These are phyloP conservation scores for Zophobas atratus DNA, from an alignment of 1,140 invertebrate species.

Conservation along the genomic window DNA sequence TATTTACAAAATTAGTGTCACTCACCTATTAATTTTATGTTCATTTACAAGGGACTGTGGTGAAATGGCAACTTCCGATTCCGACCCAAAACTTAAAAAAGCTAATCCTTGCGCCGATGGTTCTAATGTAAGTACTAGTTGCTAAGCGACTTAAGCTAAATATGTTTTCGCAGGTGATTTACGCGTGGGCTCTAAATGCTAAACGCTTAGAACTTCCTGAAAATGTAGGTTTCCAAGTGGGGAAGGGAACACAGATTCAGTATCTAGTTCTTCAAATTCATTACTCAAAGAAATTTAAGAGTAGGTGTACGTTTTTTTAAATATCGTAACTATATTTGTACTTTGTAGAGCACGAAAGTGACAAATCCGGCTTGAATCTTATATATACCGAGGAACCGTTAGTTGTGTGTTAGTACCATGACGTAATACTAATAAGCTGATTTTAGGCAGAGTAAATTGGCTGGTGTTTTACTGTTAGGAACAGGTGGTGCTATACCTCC, in stretches of 20 bases:
- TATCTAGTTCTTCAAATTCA: constrained; percentile 95
- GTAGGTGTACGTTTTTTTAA: constrained; percentile 67
- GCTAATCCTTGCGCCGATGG: constrained; percentile 81
- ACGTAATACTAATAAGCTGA: not conserved
- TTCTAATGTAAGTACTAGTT: constrained; percentile 74
- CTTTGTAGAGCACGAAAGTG: constrained; percentile 65
- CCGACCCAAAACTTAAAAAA: constrained; percentile 67
- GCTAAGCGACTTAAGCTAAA: not conserved
- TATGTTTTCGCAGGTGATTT: constrained; percentile 81
- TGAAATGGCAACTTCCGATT: constrained; percentile 82
- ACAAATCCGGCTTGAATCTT: constrained; percentile 87
- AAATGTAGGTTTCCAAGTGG: constrained; percentile 88
- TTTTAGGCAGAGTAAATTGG: constrained; percentile 75
- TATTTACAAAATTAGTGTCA: not conserved
- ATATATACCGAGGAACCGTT: constrained; percentile 84
- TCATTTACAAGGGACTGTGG: constrained; percentile 85
- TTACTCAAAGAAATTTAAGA: constrained; percentile 84
- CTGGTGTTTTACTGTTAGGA: constrained; percentile 90
- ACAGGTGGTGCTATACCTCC: constrained; percentile 85
- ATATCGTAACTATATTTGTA: constrained; percentile 33
- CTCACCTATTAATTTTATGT: constrained; percentile 48
- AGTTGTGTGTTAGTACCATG: constrained; percentile 63
- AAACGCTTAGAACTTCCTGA: constrained; percentile 87
- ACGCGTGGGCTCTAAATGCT: constrained; percentile 98
- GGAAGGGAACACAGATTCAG: constrained; percentile 79